Evolutionary conservation across 2,888 invertebrate genomes (phyloP).

Genomic region (Fragum whitleyi): DNA sequence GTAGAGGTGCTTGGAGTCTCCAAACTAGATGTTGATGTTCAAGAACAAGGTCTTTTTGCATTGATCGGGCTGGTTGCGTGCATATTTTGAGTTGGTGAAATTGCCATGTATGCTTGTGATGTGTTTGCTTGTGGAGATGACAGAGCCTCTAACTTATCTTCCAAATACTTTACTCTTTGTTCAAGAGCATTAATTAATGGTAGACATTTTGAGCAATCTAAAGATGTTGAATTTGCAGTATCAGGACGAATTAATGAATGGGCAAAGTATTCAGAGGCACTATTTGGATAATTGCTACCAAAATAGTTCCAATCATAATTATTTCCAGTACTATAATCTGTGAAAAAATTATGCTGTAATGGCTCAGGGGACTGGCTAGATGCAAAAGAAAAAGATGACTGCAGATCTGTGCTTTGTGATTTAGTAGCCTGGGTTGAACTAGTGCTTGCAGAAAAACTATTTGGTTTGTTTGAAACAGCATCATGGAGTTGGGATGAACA

Average conservation of each 20-base stretch:
- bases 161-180: neutral
- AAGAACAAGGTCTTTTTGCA: no score
- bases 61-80: no score
- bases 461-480: no score
- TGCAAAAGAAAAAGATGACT: neutral
- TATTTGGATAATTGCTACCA: neutral
- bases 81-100: no score
- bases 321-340: neutral
- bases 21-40: no score
- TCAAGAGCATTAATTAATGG: neutral
- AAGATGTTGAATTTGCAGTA: neutral
- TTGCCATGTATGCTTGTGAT: no score
- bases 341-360: neutral
- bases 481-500: no score
- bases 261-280: constrained; percentile 7
- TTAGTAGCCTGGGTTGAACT: no score
- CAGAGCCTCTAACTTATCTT: neutral
- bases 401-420: no score
- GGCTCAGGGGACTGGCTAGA: neutral
- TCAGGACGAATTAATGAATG: neutral
- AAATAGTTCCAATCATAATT: constrained; percentile 4
- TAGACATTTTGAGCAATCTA: neutral
- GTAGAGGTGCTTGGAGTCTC: no score
- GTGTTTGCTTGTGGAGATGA: neutral
- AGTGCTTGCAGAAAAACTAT: no score